phyloP scores from a whole-genome alignment of 2,888 invertebrate genomes.

The Leucophenga maculata region DNA sequence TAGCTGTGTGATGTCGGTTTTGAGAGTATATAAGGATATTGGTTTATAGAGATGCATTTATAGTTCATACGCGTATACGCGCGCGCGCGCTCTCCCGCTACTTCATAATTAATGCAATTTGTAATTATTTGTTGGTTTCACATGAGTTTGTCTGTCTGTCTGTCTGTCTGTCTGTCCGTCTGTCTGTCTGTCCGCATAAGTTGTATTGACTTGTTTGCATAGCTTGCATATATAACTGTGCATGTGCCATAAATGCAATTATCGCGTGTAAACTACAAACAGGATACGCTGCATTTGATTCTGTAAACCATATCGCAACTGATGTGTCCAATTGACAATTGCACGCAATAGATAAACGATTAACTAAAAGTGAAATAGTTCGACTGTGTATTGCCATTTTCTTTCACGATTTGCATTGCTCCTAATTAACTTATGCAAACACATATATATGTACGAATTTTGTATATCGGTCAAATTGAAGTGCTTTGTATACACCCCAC shows the following conservation, averaged over 20 bases:
- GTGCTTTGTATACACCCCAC: no score
- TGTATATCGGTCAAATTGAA: no score
- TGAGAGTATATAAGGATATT: neutral
- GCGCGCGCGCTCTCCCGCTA: constrained; percentile 33
- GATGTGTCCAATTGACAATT: neutral
- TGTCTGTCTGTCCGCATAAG: constrained; percentile 21
- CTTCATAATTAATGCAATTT: constrained; percentile 56
- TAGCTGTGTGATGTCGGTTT: neutral
- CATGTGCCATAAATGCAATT: constrained; percentile 4
- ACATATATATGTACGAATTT: neutral
- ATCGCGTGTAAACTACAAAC: neutral
- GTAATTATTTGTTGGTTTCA: constrained; percentile 37
- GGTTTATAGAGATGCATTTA: neutral
- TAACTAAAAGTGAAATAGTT: neutral
- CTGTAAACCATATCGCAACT: neutral
- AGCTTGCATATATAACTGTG: neutral
- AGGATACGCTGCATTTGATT: neutral
- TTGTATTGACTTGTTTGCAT: neutral
- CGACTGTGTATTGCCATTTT: neutral
- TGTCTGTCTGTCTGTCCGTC: neutral
- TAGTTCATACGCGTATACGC: no score
- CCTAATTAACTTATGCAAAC: constrained; percentile 5
- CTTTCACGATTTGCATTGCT: neutral
- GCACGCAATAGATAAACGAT: neutral
- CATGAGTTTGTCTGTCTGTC: neutral